Conservation (phyloP, 2,797 vertebrate genomes). For the Pseudomugil gertrudae region DNA sequence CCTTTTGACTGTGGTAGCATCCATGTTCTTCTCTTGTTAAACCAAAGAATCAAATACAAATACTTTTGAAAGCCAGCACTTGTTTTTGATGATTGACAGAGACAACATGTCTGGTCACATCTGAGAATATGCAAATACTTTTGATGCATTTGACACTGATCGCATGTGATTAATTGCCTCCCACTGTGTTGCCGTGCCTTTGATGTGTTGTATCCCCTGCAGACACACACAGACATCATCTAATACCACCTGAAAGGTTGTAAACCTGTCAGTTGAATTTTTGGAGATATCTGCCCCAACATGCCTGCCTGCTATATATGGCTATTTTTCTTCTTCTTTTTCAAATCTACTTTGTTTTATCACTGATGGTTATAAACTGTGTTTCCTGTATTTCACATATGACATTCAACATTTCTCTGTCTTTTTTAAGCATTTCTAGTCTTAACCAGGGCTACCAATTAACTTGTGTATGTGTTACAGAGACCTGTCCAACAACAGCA, state of each 20-base stretch:
- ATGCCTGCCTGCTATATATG: conserved; percentile 36
- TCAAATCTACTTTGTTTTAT: not conserved
- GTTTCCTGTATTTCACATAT: not conserved
- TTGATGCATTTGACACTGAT: conserved; percentile 66
- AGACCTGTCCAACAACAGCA: conserved; percentile 96
- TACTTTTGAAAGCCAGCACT: conserved; percentile 22
- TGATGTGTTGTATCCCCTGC: conserved; percentile 53
- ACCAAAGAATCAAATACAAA: not conserved
- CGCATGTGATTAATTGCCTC: conserved; percentile 62
- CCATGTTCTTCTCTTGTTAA: conserved; percentile 15
- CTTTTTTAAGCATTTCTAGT: not conserved
- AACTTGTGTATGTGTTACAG: conserved; percentile 70
- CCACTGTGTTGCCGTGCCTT: conserved; percentile 48
- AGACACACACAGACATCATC: conserved; percentile 57
- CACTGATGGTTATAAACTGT: not conserved
- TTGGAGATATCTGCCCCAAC: conserved; percentile 47
- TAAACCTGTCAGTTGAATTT: conserved; percentile 58
- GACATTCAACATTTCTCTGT: not conserved
- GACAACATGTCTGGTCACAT: conserved; percentile 61
- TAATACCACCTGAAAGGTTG: conserved; percentile 59
- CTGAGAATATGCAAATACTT: conserved; percentile 49
- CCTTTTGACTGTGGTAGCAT: conserved; percentile 4
- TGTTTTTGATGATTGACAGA: conserved; percentile 56
- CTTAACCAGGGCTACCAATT: conserved; percentile 3
- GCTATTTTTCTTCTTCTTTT: not conserved